Evolutionary conservation across 2,797 vertebrate genomes (phyloP), one percentile per base, ranked within the genome.

Genomic region (Gobionotothen gibberifrons): DNA sequence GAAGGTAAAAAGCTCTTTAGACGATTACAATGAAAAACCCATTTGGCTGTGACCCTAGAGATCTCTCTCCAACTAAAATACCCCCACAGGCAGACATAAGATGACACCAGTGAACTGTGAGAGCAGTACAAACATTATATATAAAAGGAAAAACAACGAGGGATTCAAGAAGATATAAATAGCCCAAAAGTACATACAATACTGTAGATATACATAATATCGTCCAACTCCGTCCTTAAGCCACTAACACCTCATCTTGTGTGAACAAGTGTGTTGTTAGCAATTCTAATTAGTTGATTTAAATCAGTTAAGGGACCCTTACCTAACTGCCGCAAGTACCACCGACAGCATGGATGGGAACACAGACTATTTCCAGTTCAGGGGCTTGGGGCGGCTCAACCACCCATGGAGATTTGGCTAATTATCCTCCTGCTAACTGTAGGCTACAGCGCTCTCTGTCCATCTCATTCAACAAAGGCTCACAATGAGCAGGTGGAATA

Each of bases 391-490:
- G 85, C 47, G 43, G 61, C 71, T 78, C 82, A 75, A 29, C 75
- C 79, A 83, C 85, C 90, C 85, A 47, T 77, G 58, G 87, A 89
- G 87, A 85, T 82, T 89, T 55, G 76, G 52, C 83, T 91, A 89
- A 92, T 92, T 89, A 89, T 92, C 83, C 89, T 66, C 62, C 69
- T 77, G 53, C 77, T 83, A 79, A 80, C 89, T 86, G 84, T 78
- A 66, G 78, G 68, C 69, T 74, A 73, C 21, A 53, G 52, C n/a
- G 10, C 70, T 46, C 56, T 22, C 67, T 66, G 58, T 46, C 40
- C 44, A 22, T 14, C 36, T 75, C 51, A 51, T 22, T 72, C 59
- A 62, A 36, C 52, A 46, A 9, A 32, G 22, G 15, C 56, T 69
- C 58, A 29, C 29, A 49, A 13, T 40, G 56, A 85, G 82, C 68